These are phyloP conservation scores for Brachyhypopomus gauderio DNA, from an alignment of 2,113 vertebrate genomes.

Conservation along the genomic window DNA sequence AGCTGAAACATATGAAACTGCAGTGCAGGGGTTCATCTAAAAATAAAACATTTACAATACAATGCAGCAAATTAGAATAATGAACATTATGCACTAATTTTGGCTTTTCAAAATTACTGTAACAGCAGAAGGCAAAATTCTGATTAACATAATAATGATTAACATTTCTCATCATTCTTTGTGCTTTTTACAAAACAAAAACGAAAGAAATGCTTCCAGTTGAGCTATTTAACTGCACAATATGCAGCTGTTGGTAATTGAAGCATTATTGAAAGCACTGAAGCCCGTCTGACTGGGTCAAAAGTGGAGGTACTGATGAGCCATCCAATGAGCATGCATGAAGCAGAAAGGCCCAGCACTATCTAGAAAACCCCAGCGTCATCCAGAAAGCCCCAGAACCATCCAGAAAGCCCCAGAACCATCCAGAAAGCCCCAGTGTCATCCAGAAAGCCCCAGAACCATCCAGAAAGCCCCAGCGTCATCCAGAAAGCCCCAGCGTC, in stretches of 20 bases:
- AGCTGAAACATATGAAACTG: background rate
- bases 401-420: too few species aligned
- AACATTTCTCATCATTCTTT: background rate
- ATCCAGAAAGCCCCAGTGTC: constrained; percentile 1
- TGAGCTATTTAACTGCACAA: constrained; percentile 28
- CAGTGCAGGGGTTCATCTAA: background rate
- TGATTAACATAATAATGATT: background rate
- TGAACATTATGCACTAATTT: too few species aligned
- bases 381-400: background rate
- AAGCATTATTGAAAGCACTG: constrained; percentile 7
- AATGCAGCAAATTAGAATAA: too few species aligned
- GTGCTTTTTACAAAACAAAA: background rate
- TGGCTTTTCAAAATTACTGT: too few species aligned
- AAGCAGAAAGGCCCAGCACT: too few species aligned
- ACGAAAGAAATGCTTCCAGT: constrained; percentile 4
- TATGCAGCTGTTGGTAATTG: constrained; percentile 8
- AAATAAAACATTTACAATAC: background rate
- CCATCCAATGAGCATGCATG: background rate
- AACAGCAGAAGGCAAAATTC: too few species aligned
- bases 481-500: constrained; percentile 2
- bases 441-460: background rate
- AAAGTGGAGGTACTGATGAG: constrained; percentile 5
- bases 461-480: too few species aligned
- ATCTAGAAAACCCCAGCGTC: background rate
- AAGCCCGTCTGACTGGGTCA: background rate